These are phyloP conservation scores for Cartodere bifasciata DNA, from an alignment of 2,888 invertebrate species.

Conservation along the genomic window DNA sequence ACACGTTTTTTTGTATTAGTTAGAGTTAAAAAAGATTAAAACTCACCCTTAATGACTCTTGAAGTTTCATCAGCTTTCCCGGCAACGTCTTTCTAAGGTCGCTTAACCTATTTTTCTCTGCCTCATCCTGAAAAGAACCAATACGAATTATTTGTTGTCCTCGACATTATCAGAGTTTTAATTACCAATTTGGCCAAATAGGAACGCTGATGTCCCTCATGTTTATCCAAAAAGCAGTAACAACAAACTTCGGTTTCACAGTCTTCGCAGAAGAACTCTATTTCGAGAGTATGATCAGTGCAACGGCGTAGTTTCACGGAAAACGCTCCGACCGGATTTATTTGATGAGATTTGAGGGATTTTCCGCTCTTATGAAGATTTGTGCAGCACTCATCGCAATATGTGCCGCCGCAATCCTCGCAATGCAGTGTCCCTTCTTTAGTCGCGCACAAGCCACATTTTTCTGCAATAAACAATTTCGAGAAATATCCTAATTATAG, in stretches of 20 bases:
- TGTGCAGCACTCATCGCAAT: constrained; percentile 23
- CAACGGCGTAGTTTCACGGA: constrained; percentile 18
- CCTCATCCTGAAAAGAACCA: constrained; percentile 1
- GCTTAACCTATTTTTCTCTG: not conserved
- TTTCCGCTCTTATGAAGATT: constrained; percentile 29
- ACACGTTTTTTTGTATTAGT: not conserved
- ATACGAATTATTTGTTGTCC: too few relatives aligned
- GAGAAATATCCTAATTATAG: too few relatives aligned
- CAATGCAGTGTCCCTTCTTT: constrained; percentile 24
- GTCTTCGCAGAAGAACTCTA: constrained; percentile 33
- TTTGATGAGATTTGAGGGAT: constrained; percentile 27
- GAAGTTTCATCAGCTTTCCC: not conserved
- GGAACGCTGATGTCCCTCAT: constrained; percentile 28
- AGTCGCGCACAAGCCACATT: constrained; percentile 21
- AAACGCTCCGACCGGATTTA: constrained; percentile 11
- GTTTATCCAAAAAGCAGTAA: constrained; percentile 32
- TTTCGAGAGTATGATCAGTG: constrained; percentile 22
- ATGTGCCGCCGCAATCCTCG: constrained; percentile 25
- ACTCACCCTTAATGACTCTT: not conserved
- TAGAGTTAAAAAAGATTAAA: constrained; percentile 1
- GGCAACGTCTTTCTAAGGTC: not conserved
- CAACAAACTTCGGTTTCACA: constrained; percentile 33
- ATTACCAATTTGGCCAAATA: too few relatives aligned
- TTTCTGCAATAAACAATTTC: too few relatives aligned
- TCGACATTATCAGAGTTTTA: too few relatives aligned